Evolutionary conservation across 1,140 invertebrate genomes (phyloP).

Genomic region (Lucilia cuprina): DNA sequence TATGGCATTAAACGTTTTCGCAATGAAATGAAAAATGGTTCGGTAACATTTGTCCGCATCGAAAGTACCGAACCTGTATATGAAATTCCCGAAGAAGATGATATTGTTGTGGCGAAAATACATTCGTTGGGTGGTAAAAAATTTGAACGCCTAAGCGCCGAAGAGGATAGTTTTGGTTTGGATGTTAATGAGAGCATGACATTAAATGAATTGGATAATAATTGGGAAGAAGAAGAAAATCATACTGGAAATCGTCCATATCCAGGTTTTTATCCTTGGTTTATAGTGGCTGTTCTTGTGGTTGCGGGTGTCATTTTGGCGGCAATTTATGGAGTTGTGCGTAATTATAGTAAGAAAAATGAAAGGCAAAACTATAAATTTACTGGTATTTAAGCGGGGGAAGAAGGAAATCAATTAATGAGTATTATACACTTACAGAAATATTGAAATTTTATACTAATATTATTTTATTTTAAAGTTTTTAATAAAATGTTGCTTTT

Average conservation of each 20-base stretch:
- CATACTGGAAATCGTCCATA: constrained; percentile 18
- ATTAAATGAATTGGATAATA: not conserved
- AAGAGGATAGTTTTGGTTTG: not conserved
- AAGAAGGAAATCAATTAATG: not conserved
- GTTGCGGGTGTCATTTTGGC: constrained; percentile 45
- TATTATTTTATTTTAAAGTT: too few relatives aligned
- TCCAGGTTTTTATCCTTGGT: constrained; percentile 52
- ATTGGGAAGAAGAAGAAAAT: constrained; percentile 1
- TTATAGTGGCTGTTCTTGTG: constrained; percentile 48
- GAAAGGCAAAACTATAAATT: constrained; percentile 36
- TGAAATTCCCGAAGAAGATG: constrained; percentile 49
- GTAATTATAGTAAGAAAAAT: constrained; percentile 44
- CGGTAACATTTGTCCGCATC: constrained; percentile 50
- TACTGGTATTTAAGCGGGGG: not conserved
- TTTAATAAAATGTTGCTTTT: too few relatives aligned
- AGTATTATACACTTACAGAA: too few relatives aligned
- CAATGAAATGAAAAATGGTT: constrained; percentile 41
- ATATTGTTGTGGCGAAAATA: constrained; percentile 47
- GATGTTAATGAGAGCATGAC: not conserved
- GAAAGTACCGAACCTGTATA: constrained; percentile 54
- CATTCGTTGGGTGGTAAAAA: constrained; percentile 40
- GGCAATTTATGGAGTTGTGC: constrained; percentile 45
- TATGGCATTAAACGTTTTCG: constrained; percentile 47
- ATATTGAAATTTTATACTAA: too few relatives aligned
- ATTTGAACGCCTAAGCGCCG: constrained; percentile 39